Percentiles rank a stretch among this genome's conserved stretches.
These are phyloP conservation scores for Tetrax tetrax DNA, from an alignment of 2,113 vertebrate genomes.

Conservation along the genomic window DNA sequence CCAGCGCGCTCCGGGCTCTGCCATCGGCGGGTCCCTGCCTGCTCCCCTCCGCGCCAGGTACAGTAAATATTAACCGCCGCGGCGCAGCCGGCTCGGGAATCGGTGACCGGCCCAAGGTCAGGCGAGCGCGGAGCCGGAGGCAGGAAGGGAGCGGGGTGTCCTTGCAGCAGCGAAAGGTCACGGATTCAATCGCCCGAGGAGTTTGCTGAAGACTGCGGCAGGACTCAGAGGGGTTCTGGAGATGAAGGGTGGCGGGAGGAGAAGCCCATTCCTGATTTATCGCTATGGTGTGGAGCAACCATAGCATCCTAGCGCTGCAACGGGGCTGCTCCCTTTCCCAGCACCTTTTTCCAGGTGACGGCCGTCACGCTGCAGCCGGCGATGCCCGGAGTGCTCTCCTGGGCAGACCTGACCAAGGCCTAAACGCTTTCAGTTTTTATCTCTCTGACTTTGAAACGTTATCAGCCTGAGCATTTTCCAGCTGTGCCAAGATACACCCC, in stretches of 20 bases:
- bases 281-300: not conserved
- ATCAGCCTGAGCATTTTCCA: not conserved
- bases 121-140: not conserved
- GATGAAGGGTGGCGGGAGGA: not conserved
- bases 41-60: not conserved
- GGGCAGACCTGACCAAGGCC: not conserved
- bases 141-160: not conserved
- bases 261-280: not conserved
- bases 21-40: not conserved
- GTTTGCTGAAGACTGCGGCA: not conserved
- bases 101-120: slow-evolving; percentile 39
- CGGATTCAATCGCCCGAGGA: not conserved
- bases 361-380: not conserved
- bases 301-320: too few relatives aligned
- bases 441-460: slow-evolving; percentile 18
- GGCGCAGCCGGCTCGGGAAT: not conserved
- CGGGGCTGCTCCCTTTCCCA: not conserved
- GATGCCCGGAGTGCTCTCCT: not conserved
- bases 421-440: not conserved
- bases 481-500: not conserved
- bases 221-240: fast-evolving
- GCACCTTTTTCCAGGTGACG: not conserved
- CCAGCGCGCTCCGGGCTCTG: fast-evolving
- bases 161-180: slow-evolving; percentile 5
- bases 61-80: slow-evolving; percentile 56